A percentile compares a stretch with the other conserved stretches of the same genome.
Evolutionary conservation across 1,140 invertebrate species (phyloP).

Genomic region (Atta colombica): DNA sequence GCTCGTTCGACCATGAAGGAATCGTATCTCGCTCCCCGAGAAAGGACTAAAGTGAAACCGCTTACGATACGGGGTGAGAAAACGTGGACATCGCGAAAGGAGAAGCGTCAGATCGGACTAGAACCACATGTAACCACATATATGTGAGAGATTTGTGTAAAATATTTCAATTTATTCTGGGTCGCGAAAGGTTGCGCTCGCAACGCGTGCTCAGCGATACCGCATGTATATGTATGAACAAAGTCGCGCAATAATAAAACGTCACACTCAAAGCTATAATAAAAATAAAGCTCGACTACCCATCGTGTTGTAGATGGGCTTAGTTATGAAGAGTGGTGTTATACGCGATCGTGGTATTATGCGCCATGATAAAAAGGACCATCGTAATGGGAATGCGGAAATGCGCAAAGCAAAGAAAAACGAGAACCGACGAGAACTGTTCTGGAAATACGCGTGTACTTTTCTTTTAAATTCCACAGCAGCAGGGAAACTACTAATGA

Average conservation of each 20-base stretch:
- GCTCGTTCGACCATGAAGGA: slow-evolving; percentile 48
- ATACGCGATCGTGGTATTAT: slow-evolving; percentile 29
- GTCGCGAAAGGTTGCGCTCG: neutral
- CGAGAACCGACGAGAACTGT: neutral
- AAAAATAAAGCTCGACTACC: slow-evolving; percentile 69
- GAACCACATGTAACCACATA: neutral
- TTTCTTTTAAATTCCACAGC: slow-evolving; percentile 38
- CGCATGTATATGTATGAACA: slow-evolving; percentile 39
- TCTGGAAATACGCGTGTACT: slow-evolving; percentile 12
- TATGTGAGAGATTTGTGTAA: slow-evolving; percentile 67
- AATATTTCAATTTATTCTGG: slow-evolving; percentile 75
- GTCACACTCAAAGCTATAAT: slow-evolving; percentile 71
- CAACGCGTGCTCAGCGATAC: slow-evolving; percentile 5
- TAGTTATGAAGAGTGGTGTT: slow-evolving; percentile 17
- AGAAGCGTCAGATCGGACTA: neutral
- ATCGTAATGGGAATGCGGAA: slow-evolving; percentile 29
- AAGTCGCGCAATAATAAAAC: slow-evolving; percentile 72
- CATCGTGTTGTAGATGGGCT: slow-evolving; percentile 15
- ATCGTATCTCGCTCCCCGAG: slow-evolving; percentile 28
- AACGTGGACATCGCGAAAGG: slow-evolving; percentile 2
- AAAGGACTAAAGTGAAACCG: slow-evolving; percentile 20
- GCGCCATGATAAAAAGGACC: slow-evolving; percentile 16
- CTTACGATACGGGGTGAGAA: slow-evolving; percentile 2
- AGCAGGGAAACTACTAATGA: slow-evolving; percentile 24
- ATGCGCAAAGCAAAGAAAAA: slow-evolving; percentile 34